A percentile compares a stretch with the other conserved stretches of the same genome.
These are phyloP conservation scores for Crocidura indochinensis DNA, from an alignment of 2,797 vertebrate species.

Conservation along the genomic window DNA sequence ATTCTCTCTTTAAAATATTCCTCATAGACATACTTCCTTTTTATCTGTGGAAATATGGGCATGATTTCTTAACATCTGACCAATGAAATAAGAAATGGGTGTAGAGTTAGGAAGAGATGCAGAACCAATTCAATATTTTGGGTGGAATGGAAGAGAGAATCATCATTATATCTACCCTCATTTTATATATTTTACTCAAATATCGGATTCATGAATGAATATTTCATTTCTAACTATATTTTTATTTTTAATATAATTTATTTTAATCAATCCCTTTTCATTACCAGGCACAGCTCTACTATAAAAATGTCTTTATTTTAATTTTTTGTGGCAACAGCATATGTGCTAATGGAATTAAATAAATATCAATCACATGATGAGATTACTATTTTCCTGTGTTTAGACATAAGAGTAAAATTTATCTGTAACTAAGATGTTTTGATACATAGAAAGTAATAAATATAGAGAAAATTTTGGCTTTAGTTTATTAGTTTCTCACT, in stretches of 20 bases:
- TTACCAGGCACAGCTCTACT: not conserved
- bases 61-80: not conserved
- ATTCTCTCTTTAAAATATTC: not conserved
- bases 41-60: not conserved
- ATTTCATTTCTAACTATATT: not conserved
- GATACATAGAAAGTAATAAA: conserved; percentile 43
- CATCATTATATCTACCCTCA: not conserved
- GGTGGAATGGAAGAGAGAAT: not conserved
- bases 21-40: not conserved
- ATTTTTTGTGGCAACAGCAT: conserved; percentile 41
- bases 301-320: conserved; percentile 42
- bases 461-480: conserved; percentile 6
- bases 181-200: not conserved
- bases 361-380: conserved; percentile 27
- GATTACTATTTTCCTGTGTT: conserved; percentile 48
- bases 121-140: not conserved
- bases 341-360: conserved; percentile 20
- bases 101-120: not conserved
- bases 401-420: conserved; percentile 41
- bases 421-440: conserved; percentile 8
- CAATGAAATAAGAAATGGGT: not conserved
- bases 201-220: not conserved
- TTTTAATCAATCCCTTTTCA: not conserved
- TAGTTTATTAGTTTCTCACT: not conserved
- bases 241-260: conserved; percentile 30